Evolutionary conservation across 2,888 invertebrate genomes (phyloP), one percentile per base, ranked within the genome.

Genomic region (Steinernema scapterisci): DNA sequence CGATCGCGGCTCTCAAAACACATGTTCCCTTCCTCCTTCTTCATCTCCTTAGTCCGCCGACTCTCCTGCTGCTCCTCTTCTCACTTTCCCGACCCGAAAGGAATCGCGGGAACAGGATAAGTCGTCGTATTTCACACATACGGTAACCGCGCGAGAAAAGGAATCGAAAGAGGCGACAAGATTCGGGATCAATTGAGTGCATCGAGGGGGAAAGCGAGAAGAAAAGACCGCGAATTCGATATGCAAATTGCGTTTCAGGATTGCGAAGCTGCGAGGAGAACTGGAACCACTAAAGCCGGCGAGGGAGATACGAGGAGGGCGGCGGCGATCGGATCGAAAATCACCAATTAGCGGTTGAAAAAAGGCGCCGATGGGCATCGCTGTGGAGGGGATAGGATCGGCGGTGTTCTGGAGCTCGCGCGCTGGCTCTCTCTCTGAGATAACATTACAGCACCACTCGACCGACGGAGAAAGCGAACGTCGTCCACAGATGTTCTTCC

Each of bases 1-100:
- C 27, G 52, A 45, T 74, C 43, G 70, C 38, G 38, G 38, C 43
- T 19, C 72, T 38, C 19, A n/a, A 48, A 72, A 72, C 72, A 72
- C n/a, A 52, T 52, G 25, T 45, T 52, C 72, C 23, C 38, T 13
- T 45, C 27, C 2, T 16, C 44, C 23, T 38, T 23, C 21, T 9
- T 48, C 72, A 16, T 63, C 63, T 31, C 9, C 63, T 38, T 9
- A 38, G 38, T 38, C 38, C 38, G 38, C 38, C 38, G 38, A 3
- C 9, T 6, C 38, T 38, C 5, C 3, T 38, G 38, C 38, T 38
- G 9, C 38, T 38, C 5, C 3, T 38, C 3, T 48, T 48, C 48
- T 48, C 48, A 19, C 48, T 48, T 48, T 48, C 16, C 6, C 48
- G 48, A 16, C 5, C 19, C 48, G 31, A 63, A 31, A 27, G 16